Conservation (phyloP, 1,140 invertebrate species). For the Papilio machaon region DNA sequence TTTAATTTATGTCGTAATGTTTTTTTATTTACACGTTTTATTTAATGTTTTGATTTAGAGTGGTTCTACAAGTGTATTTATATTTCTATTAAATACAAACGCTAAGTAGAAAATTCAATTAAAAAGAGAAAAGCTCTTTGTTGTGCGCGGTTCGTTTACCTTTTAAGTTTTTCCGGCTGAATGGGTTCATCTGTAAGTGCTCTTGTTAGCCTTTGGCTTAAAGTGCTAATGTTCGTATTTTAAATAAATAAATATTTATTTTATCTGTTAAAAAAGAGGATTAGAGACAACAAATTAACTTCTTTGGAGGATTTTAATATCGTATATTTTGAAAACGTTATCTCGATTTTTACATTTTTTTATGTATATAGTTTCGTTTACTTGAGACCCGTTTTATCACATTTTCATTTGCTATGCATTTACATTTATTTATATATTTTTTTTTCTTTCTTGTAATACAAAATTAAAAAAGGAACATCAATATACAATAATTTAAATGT, state of each 20-base stretch:
- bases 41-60: not conserved
- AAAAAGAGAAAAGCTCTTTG: conserved; percentile 56
- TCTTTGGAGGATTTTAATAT: too few relatives aligned
- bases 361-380: too few relatives aligned
- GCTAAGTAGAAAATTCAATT: conserved; percentile 47
- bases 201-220: conserved; percentile 54
- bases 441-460: too few relatives aligned
- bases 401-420: too few relatives aligned
- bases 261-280: not conserved
- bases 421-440: too few relatives aligned
- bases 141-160: conserved; percentile 57
- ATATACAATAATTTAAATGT: too few relatives aligned
- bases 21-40: not conserved
- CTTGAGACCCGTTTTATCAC: too few relatives aligned
- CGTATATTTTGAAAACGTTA: too few relatives aligned
- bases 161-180: conserved; percentile 61
- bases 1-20: not conserved
- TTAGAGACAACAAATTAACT: not conserved
- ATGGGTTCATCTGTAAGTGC: conserved; percentile 66
- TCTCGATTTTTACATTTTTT: too few relatives aligned
- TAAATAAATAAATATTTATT: not conserved
- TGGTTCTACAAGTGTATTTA: not conserved
- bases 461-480: too few relatives aligned
- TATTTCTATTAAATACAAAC: not conserved
- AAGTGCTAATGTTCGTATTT: not conserved